These are phyloP conservation scores for Drosophila rubida DNA, from an alignment of 2,888 invertebrate genomes.

Conservation along the genomic window DNA sequence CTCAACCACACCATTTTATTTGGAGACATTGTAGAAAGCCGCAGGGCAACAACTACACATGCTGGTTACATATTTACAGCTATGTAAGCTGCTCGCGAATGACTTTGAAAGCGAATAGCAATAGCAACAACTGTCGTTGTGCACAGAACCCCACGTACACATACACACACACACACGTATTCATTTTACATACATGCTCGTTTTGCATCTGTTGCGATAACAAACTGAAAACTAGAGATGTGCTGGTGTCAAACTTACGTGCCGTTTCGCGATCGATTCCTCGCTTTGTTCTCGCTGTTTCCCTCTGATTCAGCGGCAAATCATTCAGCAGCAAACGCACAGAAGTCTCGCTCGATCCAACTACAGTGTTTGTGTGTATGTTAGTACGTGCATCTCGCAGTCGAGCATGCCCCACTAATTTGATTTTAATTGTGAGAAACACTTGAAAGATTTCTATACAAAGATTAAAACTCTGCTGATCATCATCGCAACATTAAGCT, in stretches of 20 bases:
- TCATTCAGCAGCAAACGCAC: no score
- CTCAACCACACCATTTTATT: no score
- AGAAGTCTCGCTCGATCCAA: no score
- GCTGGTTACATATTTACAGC: background rate
- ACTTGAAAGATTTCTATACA: background rate
- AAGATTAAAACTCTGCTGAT: background rate
- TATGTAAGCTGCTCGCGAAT: constrained; percentile 40
- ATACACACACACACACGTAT: background rate
- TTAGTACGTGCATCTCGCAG: no score
- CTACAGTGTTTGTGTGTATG: no score
- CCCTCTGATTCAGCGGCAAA: background rate
- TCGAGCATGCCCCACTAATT: no score
- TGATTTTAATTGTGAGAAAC: background rate
- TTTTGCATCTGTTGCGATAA: constrained; percentile 48
- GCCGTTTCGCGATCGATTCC: constrained; percentile 6
- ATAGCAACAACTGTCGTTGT: constrained; percentile 26
- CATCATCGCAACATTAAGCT: no score
- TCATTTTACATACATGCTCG: constrained; percentile 1
- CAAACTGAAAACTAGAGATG: constrained; percentile 45
- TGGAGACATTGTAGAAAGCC: constrained; percentile 7
- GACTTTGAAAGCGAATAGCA: constrained; percentile 48
- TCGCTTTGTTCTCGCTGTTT: background rate
- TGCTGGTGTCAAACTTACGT: constrained; percentile 33
- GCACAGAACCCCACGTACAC: constrained; percentile 12
- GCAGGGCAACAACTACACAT: constrained; percentile 9